Evolutionary conservation across 2,797 vertebrate species (phyloP).

Genomic region (Balearica regulorum): DNA sequence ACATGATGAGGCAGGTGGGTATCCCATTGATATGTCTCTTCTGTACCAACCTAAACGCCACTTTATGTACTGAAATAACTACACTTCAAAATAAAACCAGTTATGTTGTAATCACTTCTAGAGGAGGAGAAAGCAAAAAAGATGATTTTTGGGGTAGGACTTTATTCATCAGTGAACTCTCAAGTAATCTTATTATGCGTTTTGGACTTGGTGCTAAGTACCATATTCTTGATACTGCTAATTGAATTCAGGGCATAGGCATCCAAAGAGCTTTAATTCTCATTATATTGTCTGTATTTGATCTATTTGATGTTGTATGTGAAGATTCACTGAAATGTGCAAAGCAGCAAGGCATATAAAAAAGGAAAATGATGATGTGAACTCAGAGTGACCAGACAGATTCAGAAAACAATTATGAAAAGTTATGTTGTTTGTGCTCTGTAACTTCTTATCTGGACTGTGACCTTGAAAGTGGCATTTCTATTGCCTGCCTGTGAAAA

Average conservation of each 20-base stretch:
- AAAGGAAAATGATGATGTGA: neutral
- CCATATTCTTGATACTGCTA: neutral
- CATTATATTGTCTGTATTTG: constrained; percentile 3
- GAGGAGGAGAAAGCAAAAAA: neutral
- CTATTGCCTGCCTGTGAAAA: neutral
- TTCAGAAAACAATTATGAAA: constrained; percentile 21
- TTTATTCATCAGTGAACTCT: neutral
- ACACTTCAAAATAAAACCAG: neutral
- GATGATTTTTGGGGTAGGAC: neutral
- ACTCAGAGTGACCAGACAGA: neutral
- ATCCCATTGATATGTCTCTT: neutral
- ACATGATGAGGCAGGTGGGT: neutral
- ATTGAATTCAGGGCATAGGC: constrained; percentile 25
- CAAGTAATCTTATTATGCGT: neutral
- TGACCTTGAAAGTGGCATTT: constrained; percentile 1
- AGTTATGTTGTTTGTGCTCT: neutral
- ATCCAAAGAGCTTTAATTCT: constrained; percentile 11
- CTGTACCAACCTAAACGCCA: neutral
- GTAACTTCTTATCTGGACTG: neutral
- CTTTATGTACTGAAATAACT: neutral
- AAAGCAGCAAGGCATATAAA: constrained; percentile 9
- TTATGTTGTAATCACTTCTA: neutral
- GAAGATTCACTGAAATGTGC: constrained; percentile 47
- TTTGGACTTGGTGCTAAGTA: neutral
- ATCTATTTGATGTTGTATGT: neutral